Conservation (phyloP, 2,888 invertebrate species). For the Cordilura impudica region DNA sequence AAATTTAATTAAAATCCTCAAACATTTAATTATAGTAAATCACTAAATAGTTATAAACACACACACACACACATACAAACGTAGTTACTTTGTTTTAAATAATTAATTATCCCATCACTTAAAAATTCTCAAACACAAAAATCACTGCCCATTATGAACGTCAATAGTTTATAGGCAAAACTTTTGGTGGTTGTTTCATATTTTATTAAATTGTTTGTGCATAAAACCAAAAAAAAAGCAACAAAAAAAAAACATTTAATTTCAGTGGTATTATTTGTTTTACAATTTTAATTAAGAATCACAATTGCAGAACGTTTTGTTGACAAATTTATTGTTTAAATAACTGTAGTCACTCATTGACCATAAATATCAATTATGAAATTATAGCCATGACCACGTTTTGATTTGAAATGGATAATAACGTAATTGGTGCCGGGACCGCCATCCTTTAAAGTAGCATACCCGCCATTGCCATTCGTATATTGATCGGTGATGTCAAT, state of each 20-base stretch:
- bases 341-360: conserved; percentile 27
- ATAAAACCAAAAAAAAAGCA: too few relatives aligned
- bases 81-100: conserved; percentile 14
- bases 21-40: too few relatives aligned
- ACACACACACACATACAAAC: neutral
- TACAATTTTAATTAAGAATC: neutral
- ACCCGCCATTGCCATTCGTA: conserved; percentile 64
- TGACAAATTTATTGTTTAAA: neutral
- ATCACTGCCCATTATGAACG: neutral
- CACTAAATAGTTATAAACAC: too few relatives aligned
- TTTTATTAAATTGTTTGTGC: neutral
- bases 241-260: too few relatives aligned
- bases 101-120: conserved; percentile 20
- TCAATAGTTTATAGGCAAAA: neutral
- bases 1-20: too few relatives aligned
- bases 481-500: conserved; percentile 65
- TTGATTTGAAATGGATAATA: conserved; percentile 72
- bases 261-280: neutral
- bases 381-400: conserved; percentile 77
- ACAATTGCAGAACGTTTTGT: neutral
- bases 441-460: conserved; percentile 63
- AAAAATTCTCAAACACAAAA: conserved; percentile 4
- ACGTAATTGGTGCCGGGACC: conserved; percentile 65
- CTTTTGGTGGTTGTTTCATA: too few relatives aligned
- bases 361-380: conserved; percentile 77